A percentile compares a stretch with the other conserved stretches of the same genome.
phyloP scores from a whole-genome alignment of 2,888 invertebrate species.

The Frankliniella intonsa region DNA sequence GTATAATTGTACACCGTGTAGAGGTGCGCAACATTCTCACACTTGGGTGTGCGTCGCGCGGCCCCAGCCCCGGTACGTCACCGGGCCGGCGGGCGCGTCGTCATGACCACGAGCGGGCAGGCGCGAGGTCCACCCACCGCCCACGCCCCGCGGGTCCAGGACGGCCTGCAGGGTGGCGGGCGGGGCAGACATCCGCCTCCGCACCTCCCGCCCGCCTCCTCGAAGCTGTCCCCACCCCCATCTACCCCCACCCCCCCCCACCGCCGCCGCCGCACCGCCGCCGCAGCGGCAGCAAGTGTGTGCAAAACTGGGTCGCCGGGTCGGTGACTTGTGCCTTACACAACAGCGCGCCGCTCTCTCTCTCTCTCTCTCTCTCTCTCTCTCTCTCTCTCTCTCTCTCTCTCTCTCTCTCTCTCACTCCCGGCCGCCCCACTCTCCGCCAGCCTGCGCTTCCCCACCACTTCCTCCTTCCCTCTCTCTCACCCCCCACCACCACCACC shows the following conservation, averaged over 20 bases:
- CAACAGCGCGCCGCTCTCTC: neutral
- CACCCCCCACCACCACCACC: conserved; percentile 23
- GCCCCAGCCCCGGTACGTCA: no score
- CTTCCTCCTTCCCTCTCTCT: no score
- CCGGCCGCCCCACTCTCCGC: neutral
- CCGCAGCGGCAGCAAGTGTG: neutral
- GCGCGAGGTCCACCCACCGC: no score
- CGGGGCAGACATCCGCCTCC: neutral
- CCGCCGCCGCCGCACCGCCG: neutral
- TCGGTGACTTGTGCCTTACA: conserved; percentile 22
- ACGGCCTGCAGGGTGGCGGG: no score
- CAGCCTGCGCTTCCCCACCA: no score
- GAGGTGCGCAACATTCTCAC: no score
- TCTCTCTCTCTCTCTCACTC: neutral
- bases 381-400: neutral
- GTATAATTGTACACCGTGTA: no score
- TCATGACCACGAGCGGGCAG: no score
- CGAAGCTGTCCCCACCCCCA: neutral
- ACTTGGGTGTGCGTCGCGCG: no score
- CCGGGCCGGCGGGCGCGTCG: no score
- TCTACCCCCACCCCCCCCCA: neutral
- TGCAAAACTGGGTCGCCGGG: conserved; percentile 15
- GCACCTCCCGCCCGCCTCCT: neutral
- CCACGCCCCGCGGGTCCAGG: no score
- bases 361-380: neutral